A percentile compares a stretch with the other conserved stretches of the same genome.
phyloP scores from a whole-genome alignment of 1,140 invertebrate genomes.

The Doryteuthis pealeii region DNA sequence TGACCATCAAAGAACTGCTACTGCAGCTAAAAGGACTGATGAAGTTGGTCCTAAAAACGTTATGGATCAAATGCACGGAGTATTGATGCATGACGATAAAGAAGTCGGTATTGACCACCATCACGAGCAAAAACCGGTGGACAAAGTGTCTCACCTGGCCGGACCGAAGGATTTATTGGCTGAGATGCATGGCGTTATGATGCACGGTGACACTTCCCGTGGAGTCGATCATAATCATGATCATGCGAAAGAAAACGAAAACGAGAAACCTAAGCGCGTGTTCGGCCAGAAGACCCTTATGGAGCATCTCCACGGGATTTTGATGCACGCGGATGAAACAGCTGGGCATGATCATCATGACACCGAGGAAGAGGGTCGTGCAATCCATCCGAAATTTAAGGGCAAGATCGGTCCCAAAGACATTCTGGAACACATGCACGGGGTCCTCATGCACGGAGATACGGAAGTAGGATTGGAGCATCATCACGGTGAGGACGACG shows the following conservation, averaged over 20 bases:
- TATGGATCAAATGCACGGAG: conserved; percentile 30
- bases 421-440: conserved; percentile 25
- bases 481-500: not conserved
- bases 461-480: not conserved
- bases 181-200: conserved; percentile 38
- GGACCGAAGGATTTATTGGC: not conserved
- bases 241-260: not conserved
- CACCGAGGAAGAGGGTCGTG: not conserved
- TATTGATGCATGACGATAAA: conserved; percentile 42
- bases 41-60: not conserved
- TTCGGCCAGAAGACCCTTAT: conserved; percentile 18
- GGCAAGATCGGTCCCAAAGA: conserved; percentile 15
- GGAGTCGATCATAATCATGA: conserved; percentile 28
- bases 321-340: conserved; percentile 38
- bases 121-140: conserved; percentile 24
- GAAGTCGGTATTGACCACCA: conserved; percentile 29
- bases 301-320: conserved; percentile 35
- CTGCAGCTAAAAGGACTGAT: not conserved
- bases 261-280: not conserved
- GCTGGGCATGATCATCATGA: conserved; percentile 22
- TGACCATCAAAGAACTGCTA: conserved; percentile 14
- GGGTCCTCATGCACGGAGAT: conserved; percentile 28
- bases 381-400: not conserved
- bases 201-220: conserved; percentile 37
- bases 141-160: conserved; percentile 14